phyloP scores from a whole-genome alignment of 2,797 vertebrate genomes.

The Alca torda region DNA sequence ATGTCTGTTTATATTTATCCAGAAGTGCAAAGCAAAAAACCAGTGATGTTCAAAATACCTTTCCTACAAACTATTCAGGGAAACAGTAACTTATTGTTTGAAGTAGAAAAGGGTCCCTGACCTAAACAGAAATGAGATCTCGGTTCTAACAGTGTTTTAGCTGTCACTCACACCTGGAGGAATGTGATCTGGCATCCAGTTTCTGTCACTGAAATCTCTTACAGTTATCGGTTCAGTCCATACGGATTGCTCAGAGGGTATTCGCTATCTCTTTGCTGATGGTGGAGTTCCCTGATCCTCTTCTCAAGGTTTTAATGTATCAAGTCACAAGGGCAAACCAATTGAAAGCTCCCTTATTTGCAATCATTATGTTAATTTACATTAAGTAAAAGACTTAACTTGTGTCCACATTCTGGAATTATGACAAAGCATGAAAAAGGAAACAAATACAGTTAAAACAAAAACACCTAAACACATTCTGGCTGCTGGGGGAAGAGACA shows the following conservation, averaged over 20 bases:
- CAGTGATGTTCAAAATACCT: conserved; percentile 25
- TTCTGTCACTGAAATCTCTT: neutral
- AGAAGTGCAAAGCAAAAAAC: neutral
- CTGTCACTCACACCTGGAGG: neutral
- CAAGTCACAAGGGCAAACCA: neutral
- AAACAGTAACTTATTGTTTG: conserved; percentile 25
- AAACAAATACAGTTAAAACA: neutral
- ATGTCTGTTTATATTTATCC: conserved; percentile 31
- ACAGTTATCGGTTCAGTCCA: neutral
- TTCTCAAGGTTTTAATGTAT: neutral
- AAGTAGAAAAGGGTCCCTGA: neutral
- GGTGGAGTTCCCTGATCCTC: neutral
- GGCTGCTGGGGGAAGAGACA: neutral
- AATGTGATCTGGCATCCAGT: neutral
- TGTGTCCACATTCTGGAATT: neutral
- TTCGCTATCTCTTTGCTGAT: neutral
- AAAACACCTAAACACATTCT: neutral
- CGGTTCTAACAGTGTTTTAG: neutral
- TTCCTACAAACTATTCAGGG: neutral
- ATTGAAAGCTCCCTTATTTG: neutral
- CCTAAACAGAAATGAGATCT: neutral
- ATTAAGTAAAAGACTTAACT: neutral
- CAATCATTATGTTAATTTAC: neutral
- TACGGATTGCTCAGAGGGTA: neutral
- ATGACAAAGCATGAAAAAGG: neutral